Conservation (phyloP, 2,888 invertebrate genomes). For the Drosophila meridiana region DNA sequence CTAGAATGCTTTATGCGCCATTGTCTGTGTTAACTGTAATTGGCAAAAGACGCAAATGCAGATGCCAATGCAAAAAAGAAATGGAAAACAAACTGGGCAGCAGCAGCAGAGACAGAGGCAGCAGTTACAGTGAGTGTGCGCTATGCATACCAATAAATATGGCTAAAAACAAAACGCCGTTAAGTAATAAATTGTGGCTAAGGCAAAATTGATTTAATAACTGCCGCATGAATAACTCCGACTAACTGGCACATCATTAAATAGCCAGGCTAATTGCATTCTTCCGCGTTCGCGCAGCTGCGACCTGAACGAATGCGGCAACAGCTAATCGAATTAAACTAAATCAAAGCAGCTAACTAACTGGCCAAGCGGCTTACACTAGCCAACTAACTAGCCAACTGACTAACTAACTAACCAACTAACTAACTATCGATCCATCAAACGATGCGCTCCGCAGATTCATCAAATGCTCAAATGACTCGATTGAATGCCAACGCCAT, state of each 20-base stretch:
- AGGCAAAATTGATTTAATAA: slow-evolving; percentile 60
- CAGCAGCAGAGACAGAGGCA: not conserved
- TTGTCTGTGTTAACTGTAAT: slow-evolving; percentile 74
- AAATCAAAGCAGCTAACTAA: slow-evolving; percentile 47
- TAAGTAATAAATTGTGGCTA: slow-evolving; percentile 67
- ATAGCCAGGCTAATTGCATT: slow-evolving; percentile 69
- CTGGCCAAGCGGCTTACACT: slow-evolving; percentile 16
- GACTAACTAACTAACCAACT: slow-evolving; percentile 5
- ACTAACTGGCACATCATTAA: slow-evolving; percentile 57
- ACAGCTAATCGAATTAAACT: slow-evolving; percentile 41
- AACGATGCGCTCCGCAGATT: slow-evolving; percentile 43
- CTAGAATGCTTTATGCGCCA: slow-evolving; percentile 78
- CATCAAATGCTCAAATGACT: slow-evolving; percentile 52
- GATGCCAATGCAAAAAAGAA: slow-evolving; percentile 14
- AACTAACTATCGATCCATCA: slow-evolving; percentile 47
- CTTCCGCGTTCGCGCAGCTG: slow-evolving; percentile 59
- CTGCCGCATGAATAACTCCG: slow-evolving; percentile 18
- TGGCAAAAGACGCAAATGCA: slow-evolving; percentile 53
- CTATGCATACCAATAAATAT: slow-evolving; percentile 70
- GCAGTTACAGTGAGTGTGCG: not conserved
- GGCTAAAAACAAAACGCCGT: slow-evolving; percentile 55
- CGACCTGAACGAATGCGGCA: slow-evolving; percentile 33
- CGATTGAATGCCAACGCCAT: slow-evolving; percentile 74
- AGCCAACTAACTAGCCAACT: slow-evolving; percentile 6
- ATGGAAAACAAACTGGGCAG: slow-evolving; percentile 1